These are phyloP conservation scores for Caenorhabditis wallacei DNA, from an alignment of 2,888 invertebrate species.

Conservation along the genomic window DNA sequence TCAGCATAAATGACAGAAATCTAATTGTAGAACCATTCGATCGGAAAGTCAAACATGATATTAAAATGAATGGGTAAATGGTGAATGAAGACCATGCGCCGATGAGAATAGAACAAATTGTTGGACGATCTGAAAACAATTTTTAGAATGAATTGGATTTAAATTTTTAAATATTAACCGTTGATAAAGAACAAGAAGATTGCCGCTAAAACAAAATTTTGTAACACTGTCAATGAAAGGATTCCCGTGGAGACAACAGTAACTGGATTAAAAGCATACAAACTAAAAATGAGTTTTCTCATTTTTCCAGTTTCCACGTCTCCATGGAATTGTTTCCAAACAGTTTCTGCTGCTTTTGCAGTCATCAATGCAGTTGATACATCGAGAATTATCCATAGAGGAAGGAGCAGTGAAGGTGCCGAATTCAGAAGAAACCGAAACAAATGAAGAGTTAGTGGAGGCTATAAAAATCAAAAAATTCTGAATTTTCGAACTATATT, in stretches of 20 bases:
- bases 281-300: constrained; percentile 63
- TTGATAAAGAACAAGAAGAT: constrained; percentile 58
- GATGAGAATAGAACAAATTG: constrained; percentile 42
- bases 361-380: constrained; percentile 41
- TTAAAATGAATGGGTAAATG: constrained; percentile 49
- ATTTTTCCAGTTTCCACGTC: constrained; percentile 1
- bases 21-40: constrained; percentile 20
- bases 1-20: background rate
- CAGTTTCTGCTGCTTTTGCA: constrained; percentile 17
- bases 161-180: constrained; percentile 39
- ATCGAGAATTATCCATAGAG: constrained; percentile 51
- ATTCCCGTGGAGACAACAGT: constrained; percentile 76
- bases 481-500: no score
- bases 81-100: constrained; percentile 60
- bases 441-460: constrained; percentile 29
- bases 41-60: constrained; percentile 38
- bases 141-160: background rate
- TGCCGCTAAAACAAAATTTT: constrained; percentile 72
- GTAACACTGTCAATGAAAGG: constrained; percentile 73
- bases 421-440: constrained; percentile 38
- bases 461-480: background rate
- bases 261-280: constrained; percentile 80
- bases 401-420: constrained; percentile 1
- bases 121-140: constrained; percentile 24
- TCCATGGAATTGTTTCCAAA: constrained; percentile 15